Conservation (phyloP, 2,888 invertebrate species). For the Galeopsomyia nigrocyanea region DNA sequence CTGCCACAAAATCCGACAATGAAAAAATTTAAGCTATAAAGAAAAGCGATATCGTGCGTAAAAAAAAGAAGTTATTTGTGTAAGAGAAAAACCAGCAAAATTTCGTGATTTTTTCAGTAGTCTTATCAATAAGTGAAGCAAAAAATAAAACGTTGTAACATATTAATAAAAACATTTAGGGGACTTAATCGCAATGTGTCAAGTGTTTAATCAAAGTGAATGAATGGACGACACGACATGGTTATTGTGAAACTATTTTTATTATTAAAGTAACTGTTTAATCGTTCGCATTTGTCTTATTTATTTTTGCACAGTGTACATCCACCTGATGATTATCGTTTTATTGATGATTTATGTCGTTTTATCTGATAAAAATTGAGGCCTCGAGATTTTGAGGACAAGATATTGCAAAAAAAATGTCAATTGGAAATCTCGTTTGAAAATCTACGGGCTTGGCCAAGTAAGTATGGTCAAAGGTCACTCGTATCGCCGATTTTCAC, state of each 20-base stretch:
- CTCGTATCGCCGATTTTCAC: too few species aligned
- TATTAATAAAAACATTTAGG: conserved; percentile 45
- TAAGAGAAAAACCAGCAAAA: conserved; percentile 21
- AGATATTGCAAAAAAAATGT: too few species aligned
- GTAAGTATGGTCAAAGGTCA: too few species aligned
- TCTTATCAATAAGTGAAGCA: conserved; percentile 26
- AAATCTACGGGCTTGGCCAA: too few species aligned
- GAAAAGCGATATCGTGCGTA: conserved; percentile 34
- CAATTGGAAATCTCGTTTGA: too few species aligned
- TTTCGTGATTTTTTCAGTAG: conserved; percentile 31
- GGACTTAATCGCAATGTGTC: conserved; percentile 57
- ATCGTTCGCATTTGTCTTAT: conserved; percentile 56
- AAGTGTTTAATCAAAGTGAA: conserved; percentile 56
- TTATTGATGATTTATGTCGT: too few species aligned
- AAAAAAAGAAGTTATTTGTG: conserved; percentile 34
- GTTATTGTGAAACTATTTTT: conserved; percentile 65
- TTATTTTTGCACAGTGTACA: conserved; percentile 14
- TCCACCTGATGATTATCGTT: too few species aligned
- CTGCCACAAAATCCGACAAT: conserved; percentile 25
- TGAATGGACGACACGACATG: conserved; percentile 53
- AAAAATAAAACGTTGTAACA: conserved; percentile 42
- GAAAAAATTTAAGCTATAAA: conserved; percentile 23
- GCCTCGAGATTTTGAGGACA: too few species aligned
- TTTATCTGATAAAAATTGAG: too few species aligned
- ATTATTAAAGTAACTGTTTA: conserved; percentile 69